phyloP scores from a whole-genome alignment of 2,888 invertebrate species.

The Malthinus flaveolus region DNA sequence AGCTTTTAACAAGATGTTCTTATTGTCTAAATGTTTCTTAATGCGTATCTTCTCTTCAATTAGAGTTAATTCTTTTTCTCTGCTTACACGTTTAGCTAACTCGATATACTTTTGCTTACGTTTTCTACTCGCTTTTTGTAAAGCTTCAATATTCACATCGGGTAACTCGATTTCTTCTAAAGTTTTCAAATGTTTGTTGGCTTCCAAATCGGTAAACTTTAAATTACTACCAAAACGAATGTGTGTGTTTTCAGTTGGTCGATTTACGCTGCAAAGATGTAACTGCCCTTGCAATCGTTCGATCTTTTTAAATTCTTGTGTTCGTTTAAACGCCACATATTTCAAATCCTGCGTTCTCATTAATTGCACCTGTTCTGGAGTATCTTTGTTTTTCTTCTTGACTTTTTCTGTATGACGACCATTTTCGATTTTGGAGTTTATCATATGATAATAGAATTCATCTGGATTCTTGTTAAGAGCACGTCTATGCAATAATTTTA shows the following conservation, averaged over 20 bases:
- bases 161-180: slow-evolving; percentile 65
- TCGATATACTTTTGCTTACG: slow-evolving; percentile 71
- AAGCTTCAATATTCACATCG: slow-evolving; percentile 60
- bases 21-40: slow-evolving; percentile 68
- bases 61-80: slow-evolving; percentile 75
- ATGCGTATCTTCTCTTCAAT: slow-evolving; percentile 81
- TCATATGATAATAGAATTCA: slow-evolving; percentile 98
- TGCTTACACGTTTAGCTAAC: slow-evolving; percentile 72
- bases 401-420: slow-evolving; percentile 68
- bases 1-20: slow-evolving; percentile 64
- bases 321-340: slow-evolving; percentile 76
- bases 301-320: slow-evolving; percentile 79
- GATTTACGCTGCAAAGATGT: slow-evolving; percentile 78
- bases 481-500: slow-evolving; percentile 79
- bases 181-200: slow-evolving; percentile 72
- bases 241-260: slow-evolving; percentile 73
- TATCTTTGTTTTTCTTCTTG: slow-evolving; percentile 74
- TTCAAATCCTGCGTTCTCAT: slow-evolving; percentile 92
- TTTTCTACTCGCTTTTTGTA: slow-evolving; percentile 58
- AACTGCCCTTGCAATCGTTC: slow-evolving; percentile 75
- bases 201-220: slow-evolving; percentile 58
- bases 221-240: slow-evolving; percentile 72
- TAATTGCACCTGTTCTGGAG: slow-evolving; percentile 80
- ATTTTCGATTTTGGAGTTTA: slow-evolving; percentile 75
- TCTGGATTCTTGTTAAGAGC: slow-evolving; percentile 95